Evolutionary conservation across 2,113 vertebrate species (phyloP), one percentile per base, ranked within the genome.

Genomic region (Seriola dumerili): DNA sequence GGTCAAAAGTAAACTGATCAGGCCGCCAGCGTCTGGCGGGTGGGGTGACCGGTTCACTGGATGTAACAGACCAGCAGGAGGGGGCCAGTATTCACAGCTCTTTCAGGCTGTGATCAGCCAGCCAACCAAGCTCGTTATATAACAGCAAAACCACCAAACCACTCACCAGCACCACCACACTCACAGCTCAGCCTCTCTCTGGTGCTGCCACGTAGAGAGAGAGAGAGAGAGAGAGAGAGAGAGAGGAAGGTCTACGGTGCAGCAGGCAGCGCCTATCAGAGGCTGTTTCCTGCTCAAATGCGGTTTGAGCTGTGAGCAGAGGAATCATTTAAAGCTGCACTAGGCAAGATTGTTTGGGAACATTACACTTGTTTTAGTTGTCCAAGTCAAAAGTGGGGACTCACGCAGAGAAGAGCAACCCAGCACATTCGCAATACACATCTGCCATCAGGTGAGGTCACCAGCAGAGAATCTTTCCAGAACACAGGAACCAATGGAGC

Each of bases 191-290:
- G 52, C 52, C n/a, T 66, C 55, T 29, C 42, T 72, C 68, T 84
- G 72, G 46, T 58, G 79, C 80, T 90, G 91, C 88, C 87, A 91
- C 80, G 85, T 91, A 76, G 69, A 38, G 58, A 83, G 8, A 76
- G 14, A 80, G 5, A 65, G 10, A 57, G 19, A 80, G 5, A 76
- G 69, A 38, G 58, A 83, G 8, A 76, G 14, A 80, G 5, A 80
- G 55, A 65, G 10, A 62, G 19, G 29, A 29, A 67, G 55, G 42
- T 34, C 19, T 25, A 36, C 25, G 38, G 23, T 48, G 44, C 63
- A 55, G 66, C 44, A 42, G 46, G 57, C 16, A 55, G 52, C 70
- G 61, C 61, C 36, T 50, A 48, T 46, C 52, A 58, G 48, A 54
- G 17, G 44, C 50, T 17, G 55, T 13, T 61, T 36, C 25, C 25